phyloP scores from a whole-genome alignment of 2,888 invertebrate genomes.

The Hemaris fuciformis region DNA sequence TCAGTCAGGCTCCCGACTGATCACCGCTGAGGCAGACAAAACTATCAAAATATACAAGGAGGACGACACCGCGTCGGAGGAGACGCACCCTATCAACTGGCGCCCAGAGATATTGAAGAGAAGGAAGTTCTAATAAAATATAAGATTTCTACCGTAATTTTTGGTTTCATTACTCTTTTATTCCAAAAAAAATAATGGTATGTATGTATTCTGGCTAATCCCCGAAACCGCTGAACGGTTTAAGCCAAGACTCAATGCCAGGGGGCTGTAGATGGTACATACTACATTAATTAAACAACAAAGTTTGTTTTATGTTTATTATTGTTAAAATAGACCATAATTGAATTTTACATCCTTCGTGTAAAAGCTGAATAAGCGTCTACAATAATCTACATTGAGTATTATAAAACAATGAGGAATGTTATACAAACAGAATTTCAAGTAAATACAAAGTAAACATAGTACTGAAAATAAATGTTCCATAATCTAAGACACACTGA shows the following conservation, averaged over 20 bases:
- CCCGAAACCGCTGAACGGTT: too few relatives aligned
- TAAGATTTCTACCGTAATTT: background rate
- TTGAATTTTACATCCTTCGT: slow-evolving; percentile 20
- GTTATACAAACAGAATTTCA: slow-evolving; percentile 12
- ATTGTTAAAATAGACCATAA: background rate
- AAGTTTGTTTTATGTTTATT: background rate
- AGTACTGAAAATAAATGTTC: background rate
- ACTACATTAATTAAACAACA: too few relatives aligned
- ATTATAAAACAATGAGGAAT: slow-evolving; percentile 22
- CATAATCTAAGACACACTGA: background rate
- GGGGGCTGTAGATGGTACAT: too few relatives aligned
- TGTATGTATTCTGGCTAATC: too few relatives aligned
- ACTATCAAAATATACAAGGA: slow-evolving; percentile 99
- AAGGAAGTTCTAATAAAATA: slow-evolving; percentile 87
- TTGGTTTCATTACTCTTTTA: background rate
- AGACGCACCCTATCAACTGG: slow-evolving; percentile 98
- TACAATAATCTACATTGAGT: slow-evolving; percentile 5
- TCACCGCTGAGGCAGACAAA: slow-evolving; percentile 99
- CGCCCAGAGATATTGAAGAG: slow-evolving; percentile 97
- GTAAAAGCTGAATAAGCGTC: slow-evolving; percentile 26
- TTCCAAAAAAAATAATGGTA: background rate
- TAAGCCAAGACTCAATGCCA: too few relatives aligned
- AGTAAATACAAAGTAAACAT: background rate
- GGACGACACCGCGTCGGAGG: slow-evolving; percentile 97
- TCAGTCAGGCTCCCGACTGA: slow-evolving; percentile 95